These are phyloP conservation scores for Drymodes brunneopygia DNA, from an alignment of 2,113 vertebrate genomes.

Conservation along the genomic window DNA sequence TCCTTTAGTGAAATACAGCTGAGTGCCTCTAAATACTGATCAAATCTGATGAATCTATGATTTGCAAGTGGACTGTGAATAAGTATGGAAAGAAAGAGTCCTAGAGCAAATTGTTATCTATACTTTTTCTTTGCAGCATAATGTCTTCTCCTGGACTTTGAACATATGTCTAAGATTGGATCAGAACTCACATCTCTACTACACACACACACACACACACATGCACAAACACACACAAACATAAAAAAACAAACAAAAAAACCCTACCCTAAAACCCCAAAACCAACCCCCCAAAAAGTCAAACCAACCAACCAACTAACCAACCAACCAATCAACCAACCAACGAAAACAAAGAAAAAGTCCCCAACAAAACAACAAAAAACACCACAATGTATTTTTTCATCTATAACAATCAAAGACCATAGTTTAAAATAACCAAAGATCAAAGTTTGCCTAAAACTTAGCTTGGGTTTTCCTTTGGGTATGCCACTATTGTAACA, in stretches of 20 bases:
- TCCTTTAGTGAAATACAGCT: not conserved
- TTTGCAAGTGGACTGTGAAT: not conserved
- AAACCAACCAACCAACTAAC: not conserved
- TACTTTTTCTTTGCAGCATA: not conserved
- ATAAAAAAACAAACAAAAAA: not conserved
- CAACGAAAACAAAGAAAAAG: not conserved
- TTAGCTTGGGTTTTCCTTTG: not conserved
- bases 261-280: not conserved
- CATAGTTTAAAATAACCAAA: not conserved
- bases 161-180: not conserved
- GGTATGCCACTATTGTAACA: not conserved
- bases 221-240: not conserved
- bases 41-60: not conserved
- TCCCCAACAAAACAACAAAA: not conserved
- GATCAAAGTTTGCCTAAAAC: not conserved
- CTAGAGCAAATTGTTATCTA: not conserved
- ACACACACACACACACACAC: not conserved
- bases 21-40: not conserved
- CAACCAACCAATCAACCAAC: not conserved
- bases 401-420: not conserved
- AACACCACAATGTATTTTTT: fast-evolving
- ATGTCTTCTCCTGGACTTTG: not conserved
- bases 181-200: not conserved
- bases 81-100: not conserved
- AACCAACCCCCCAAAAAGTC: not conserved